Conservation (phyloP, 2,113 vertebrate genomes). For the Corythornis vintsioides region DNA sequence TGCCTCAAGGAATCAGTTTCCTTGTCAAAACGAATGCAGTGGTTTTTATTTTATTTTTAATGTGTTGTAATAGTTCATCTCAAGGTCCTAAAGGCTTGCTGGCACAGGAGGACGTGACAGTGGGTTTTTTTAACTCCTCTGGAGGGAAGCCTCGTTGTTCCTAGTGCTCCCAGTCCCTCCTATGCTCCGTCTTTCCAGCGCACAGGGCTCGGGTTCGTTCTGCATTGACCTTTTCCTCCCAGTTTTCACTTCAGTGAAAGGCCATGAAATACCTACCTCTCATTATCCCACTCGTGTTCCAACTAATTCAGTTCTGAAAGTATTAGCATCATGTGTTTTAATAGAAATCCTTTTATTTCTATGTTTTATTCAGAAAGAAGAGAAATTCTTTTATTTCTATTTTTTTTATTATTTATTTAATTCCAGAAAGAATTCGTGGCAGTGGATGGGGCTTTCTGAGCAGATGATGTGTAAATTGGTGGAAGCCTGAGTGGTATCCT, state of each 20-base stretch:
- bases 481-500: neutral
- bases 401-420: neutral
- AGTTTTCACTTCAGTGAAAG: accelerated
- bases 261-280: too few relatives aligned
- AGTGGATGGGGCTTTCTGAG: neutral
- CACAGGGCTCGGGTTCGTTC: accelerated
- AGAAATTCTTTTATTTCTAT: neutral
- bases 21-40: neutral
- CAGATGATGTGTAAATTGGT: neutral
- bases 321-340: neutral
- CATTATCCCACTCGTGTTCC: too few relatives aligned
- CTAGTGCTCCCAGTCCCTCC: too few relatives aligned
- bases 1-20: neutral
- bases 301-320: neutral
- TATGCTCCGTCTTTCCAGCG: neutral
- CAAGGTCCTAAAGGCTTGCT: neutral
- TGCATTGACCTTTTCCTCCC: too few relatives aligned
- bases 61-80: neutral
- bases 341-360: neutral
- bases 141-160: neutral
- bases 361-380: neutral
- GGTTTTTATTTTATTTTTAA: neutral
- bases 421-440: neutral
- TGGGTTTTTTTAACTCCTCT: neutral
- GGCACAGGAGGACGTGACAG: neutral